These are phyloP conservation scores for Papilio polyxenes DNA, from an alignment of 1,140 invertebrate species.

Conservation along the genomic window DNA sequence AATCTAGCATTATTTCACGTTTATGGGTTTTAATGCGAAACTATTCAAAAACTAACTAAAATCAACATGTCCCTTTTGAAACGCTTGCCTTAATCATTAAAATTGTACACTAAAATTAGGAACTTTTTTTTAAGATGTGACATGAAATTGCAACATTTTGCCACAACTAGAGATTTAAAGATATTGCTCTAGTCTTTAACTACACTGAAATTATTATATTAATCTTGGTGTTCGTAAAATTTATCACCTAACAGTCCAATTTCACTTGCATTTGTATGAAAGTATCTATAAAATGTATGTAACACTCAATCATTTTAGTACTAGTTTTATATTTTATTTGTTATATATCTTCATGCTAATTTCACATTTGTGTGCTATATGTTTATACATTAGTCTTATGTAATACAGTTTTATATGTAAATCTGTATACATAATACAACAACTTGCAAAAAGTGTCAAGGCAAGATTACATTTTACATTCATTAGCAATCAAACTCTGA, in stretches of 20 bases:
- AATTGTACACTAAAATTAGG: slow-evolving; percentile 4
- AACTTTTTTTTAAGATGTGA: slow-evolving; percentile 7
- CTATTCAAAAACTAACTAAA: neutral
- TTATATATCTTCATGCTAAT: neutral
- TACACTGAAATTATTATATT: neutral
- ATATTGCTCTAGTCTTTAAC: neutral
- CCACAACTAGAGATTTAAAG: neutral
- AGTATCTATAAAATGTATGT: too few relatives aligned
- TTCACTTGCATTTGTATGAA: slow-evolving; percentile 43
- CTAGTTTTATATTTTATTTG: neutral
- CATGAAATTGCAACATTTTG: neutral
- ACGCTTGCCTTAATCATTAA: slow-evolving; percentile 37
- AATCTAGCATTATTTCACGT: neutral
- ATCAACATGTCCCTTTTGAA: neutral
- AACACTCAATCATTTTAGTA: neutral
- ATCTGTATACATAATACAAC: neutral
- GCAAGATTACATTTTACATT: slow-evolving; percentile 13
- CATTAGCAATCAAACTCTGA: neutral
- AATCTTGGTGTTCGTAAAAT: slow-evolving; percentile 25
- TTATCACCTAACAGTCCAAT: slow-evolving; percentile 48
- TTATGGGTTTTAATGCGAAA: neutral
- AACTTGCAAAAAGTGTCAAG: neutral
- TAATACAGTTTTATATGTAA: neutral
- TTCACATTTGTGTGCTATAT: neutral
- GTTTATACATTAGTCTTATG: neutral